Base-by-base conservation (phyloP, 2,888 invertebrate species). In the Tenodera sinensis region DNA sequence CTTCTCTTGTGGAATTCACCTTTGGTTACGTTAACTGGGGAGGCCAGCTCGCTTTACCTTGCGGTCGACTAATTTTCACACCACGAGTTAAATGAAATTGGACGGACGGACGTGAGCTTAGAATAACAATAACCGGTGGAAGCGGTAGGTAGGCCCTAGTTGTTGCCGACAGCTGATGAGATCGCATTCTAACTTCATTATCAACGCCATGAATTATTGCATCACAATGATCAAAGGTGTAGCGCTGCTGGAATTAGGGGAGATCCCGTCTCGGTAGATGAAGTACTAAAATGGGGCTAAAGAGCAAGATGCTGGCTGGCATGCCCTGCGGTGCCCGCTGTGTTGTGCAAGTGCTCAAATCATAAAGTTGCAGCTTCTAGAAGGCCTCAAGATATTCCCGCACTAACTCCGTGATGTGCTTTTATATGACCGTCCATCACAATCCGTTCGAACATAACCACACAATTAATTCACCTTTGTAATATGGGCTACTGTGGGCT, bases 121-220 rank as follows among this genome's bases (percentile, higher is more conserved):
- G 42, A 47, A 85, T 85, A 85, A 85, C 85, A 85, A 85, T 85
- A 85, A 85, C 85, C 86, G 30, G 86, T 28, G 25, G 28, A 85
- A 85, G 47, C 86, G 25, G 86, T 28, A 28, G 25, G 86, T 28
- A 28, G 28, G 81, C 47, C 81, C 54, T 86, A 86, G 71, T 85
- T 85, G 85, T 85, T 54, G 27, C 47, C 85, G 85, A 85, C 85
- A 85, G 47, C 81, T 86, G 86, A 86, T 81, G 86, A 86, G 86
- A 86, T 86, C 86, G 81, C 81, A 86, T 86, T 86, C 86, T 86
- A 86, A 86, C 86, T 86, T 86, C 86, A 86, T 86, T 86, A 86
- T 86, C 86, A 86, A 54, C 86, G 86, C 86, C 86, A 86, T 86
- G 86, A 86, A 86, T 86, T 86, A 86, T 86, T 86, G 86, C 86